A percentile compares a stretch with the other conserved stretches of the same genome.
These are phyloP conservation scores for Toxostoma redivivum DNA, from an alignment of 2,113 vertebrate genomes.

Conservation along the genomic window DNA sequence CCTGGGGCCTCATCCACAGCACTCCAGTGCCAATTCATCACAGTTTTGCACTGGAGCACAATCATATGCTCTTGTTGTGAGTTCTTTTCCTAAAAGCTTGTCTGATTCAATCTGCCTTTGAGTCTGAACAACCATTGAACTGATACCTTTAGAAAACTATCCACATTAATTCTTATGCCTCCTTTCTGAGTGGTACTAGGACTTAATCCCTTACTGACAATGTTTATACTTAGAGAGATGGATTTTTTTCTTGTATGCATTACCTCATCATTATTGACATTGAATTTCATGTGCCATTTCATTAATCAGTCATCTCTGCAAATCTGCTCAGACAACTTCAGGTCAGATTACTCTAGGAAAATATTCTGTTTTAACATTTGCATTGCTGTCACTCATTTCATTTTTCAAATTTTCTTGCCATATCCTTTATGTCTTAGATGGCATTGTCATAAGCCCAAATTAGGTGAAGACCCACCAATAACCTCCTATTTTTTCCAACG, in stretches of 20 bases:
- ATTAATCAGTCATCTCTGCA: neutral
- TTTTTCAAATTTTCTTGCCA: neutral
- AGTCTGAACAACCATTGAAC: neutral
- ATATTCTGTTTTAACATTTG: neutral
- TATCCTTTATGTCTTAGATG: neutral
- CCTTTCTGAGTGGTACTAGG: neutral
- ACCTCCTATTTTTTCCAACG: neutral
- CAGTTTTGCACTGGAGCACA: neutral
- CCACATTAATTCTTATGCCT: neutral
- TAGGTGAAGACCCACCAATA: neutral
- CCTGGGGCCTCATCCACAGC: neutral
- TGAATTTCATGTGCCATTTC: neutral
- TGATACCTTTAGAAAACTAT: neutral
- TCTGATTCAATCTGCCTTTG: neutral
- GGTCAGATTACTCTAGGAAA: neutral
- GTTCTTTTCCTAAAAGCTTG: neutral
- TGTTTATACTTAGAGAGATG: neutral
- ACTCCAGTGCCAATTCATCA: neutral
- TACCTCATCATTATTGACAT: neutral
- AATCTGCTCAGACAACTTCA: neutral
- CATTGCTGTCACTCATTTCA: neutral
- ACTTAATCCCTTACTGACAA: neutral
- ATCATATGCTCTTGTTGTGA: neutral
- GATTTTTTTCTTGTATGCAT: neutral
- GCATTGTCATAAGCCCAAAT: neutral